A percentile compares a stretch with the other conserved stretches of the same genome.
phyloP scores from a whole-genome alignment of 2,888 invertebrate species.

The Ormyrus rosae region DNA sequence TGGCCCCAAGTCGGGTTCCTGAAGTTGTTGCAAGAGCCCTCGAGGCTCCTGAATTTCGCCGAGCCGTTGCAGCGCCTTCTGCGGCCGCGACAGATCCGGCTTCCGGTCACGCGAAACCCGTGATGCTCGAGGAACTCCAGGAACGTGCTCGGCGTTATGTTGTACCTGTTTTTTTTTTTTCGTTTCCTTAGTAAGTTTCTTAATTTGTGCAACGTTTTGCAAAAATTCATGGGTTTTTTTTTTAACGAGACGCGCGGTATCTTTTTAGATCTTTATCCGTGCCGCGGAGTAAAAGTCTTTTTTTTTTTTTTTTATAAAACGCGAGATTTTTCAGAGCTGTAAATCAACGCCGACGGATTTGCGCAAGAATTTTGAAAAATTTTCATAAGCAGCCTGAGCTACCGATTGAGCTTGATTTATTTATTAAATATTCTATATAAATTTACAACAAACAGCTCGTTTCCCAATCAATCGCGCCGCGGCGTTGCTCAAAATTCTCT shows the following conservation, averaged over 20 bases:
- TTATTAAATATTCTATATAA: too few species aligned
- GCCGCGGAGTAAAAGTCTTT: too few species aligned
- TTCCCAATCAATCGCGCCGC: neutral
- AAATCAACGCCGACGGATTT: neutral
- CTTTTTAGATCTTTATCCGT: too few species aligned
- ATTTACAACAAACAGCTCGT: too few species aligned
- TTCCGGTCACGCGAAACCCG: slow-evolving; percentile 67
- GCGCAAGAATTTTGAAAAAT: neutral
- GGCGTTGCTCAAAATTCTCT: neutral
- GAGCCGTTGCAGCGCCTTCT: slow-evolving; percentile 54
- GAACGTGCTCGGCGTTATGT: slow-evolving; percentile 68
- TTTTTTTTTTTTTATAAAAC: neutral
- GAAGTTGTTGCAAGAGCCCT: slow-evolving; percentile 73
- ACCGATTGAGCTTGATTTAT: neutral
- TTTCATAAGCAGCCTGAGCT: neutral
- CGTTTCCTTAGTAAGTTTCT: neutral
- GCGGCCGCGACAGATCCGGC: slow-evolving; percentile 55
- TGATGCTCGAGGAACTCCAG: slow-evolving; percentile 75
- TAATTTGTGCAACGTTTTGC: neutral
- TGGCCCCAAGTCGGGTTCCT: slow-evolving; percentile 69
- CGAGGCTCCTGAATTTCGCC: slow-evolving; percentile 66
- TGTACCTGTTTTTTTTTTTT: slow-evolving; percentile 56
- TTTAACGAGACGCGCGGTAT: too few species aligned
- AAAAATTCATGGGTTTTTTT: neutral
- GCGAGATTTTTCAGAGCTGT: neutral